phyloP scores from a whole-genome alignment of 2,113 vertebrate genomes.

The Pedionomus torquatus region DNA sequence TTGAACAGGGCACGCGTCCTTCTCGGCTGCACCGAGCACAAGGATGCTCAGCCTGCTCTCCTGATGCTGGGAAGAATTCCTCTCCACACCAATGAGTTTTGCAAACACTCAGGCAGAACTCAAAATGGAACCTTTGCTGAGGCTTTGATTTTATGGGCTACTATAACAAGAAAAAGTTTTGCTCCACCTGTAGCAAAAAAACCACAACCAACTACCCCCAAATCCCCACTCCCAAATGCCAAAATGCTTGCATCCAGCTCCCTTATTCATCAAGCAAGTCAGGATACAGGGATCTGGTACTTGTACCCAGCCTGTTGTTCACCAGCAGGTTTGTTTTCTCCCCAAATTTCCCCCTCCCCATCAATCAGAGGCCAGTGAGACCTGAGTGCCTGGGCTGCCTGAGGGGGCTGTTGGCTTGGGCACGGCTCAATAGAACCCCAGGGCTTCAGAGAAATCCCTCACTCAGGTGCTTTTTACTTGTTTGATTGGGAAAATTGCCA shows the following conservation, averaged over 20 bases:
- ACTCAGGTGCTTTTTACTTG: background rate
- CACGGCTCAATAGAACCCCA: background rate
- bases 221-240: background rate
- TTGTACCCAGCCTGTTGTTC: background rate
- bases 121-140: background rate
- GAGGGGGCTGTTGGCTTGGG: background rate
- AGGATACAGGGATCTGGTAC: background rate
- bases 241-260: background rate
- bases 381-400: accelerated
- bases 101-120: background rate
- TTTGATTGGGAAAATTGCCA: background rate
- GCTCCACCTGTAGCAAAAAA: background rate
- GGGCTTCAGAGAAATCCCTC: background rate
- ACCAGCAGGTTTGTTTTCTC: background rate
- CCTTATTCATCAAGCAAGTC: background rate
- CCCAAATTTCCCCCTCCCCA: background rate
- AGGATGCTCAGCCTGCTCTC: background rate
- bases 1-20: background rate
- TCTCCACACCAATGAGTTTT: background rate
- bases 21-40: background rate
- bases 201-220: accelerated
- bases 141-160: background rate
- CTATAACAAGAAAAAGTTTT: background rate
- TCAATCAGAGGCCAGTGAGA: background rate
- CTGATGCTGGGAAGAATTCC: background rate